phyloP scores from a whole-genome alignment of 2,113 vertebrate genomes.

The Platichthys flesus region DNA sequence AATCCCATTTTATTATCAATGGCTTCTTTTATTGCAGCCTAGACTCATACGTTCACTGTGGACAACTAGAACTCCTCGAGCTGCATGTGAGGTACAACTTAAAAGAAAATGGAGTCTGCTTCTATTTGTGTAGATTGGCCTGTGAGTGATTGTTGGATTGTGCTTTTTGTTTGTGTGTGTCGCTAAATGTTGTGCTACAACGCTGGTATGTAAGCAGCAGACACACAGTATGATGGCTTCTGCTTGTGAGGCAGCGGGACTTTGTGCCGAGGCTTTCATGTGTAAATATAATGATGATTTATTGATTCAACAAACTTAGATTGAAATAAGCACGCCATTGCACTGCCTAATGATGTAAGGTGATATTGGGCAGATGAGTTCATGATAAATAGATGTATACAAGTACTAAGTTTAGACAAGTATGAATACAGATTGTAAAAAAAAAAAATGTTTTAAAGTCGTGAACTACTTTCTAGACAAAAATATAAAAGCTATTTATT shows the following conservation, averaged over 20 bases:
- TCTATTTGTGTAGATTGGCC: no score
- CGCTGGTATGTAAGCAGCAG: no score
- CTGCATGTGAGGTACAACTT: no score
- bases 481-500: slow-evolving; percentile 31
- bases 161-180: no score
- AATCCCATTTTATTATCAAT: no score
- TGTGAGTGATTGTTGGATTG: no score
- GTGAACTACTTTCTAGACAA: neutral
- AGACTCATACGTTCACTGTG: no score
- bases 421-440: neutral
- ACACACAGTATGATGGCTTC: neutral
- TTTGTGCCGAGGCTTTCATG: slow-evolving; percentile 3
- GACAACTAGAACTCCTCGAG: no score
- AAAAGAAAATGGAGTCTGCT: no score
- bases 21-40: no score
- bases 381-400: slow-evolving; percentile 25
- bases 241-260: neutral
- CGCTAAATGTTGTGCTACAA: no score
- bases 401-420: neutral
- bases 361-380: slow-evolving; percentile 17
- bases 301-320: slow-evolving; percentile 38
- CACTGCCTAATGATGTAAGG: slow-evolving; percentile 40
- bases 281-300: slow-evolving; percentile 41
- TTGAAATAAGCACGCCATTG: slow-evolving; percentile 43
- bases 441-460: no score